Base-by-base conservation (phyloP, 2,113 vertebrate species). In the Shinisaurus crocodilurus region DNA sequence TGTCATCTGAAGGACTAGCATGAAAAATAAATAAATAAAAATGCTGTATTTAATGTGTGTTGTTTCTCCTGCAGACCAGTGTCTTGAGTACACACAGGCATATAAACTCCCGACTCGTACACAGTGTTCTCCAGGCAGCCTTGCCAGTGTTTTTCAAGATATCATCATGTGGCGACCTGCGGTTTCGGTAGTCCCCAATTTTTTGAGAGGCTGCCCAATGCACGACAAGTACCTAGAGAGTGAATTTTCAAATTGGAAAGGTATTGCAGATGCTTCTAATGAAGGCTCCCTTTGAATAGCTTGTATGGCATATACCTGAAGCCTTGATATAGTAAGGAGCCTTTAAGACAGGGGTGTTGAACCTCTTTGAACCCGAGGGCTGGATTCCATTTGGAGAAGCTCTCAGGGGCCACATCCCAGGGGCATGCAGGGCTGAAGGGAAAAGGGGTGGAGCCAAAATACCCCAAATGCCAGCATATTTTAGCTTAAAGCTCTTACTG, bases 171-270 rank as follows among this genome's bases (percentile, higher is more conserved):
- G 95, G 65, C 96, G 98, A 18, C 90, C 96, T 81, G 97, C 97
- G 3, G 96, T 96, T 92, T 97, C 97, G 50, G 95, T 97, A 90
- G 96, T 97, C 92, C 95, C 92, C 88, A 98, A 98, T 92, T 98
- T 98, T 92, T 91, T 98, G 76, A 92, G 82, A 3, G 98, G 98
- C 40, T 9, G 98, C 88, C 96, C 97, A 87, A 95, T 97, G 69
- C 96, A 97, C 86, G 95, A 95, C 1, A 89, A 90, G 76, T 98
- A 98, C 89, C 85, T 97, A 50, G 94, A 97, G 67, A 95, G 96
- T 13, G 0, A 97, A 37, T 98, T 98, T 95, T 94, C 94, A 77
- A 96, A 12, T 54, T 98, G 98, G 97, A 97, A 97, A 97, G 97
- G 98, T 98, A 96, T 2, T 32, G 69, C 37, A 60, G 27, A 3